phyloP scores from a whole-genome alignment of 2,113 vertebrate species.

The rat (Rattus norvegicus) region DNA sequence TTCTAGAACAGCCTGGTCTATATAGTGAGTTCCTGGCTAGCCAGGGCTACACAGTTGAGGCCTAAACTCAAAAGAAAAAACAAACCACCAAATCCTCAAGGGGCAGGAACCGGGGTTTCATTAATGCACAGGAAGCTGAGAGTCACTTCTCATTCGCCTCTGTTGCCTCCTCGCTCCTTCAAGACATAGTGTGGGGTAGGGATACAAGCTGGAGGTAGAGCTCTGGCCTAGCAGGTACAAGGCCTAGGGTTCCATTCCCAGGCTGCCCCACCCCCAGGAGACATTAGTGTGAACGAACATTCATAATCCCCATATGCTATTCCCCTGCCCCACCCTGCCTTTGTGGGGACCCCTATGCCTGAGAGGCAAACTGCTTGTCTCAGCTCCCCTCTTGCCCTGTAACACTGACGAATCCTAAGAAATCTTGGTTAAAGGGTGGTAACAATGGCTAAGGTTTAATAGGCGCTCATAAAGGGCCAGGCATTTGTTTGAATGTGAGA shows the following conservation, averaged over 20 bases:
- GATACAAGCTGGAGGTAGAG: not conserved
- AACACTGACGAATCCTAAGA: not conserved
- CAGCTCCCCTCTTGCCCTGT: not conserved
- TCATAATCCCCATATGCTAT: accelerated
- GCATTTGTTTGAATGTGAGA: constrained; percentile 7
- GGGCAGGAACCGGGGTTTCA: not conserved
- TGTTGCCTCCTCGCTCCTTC: not conserved
- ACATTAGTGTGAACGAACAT: not conserved
- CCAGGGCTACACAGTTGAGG: not conserved
- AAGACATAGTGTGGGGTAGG: not conserved
- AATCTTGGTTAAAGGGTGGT: not conserved
- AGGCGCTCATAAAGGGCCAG: not conserved
- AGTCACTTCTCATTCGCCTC: not conserved
- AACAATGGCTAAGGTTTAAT: not conserved
- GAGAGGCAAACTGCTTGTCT: not conserved
- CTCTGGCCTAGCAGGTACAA: not conserved
- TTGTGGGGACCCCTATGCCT: not conserved
- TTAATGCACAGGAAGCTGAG: not conserved
- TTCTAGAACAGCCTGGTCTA: not conserved
- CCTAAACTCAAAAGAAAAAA: not conserved
- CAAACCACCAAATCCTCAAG: not conserved
- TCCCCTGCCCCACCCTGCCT: not conserved
- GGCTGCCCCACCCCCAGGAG: not conserved
- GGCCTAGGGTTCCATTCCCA: not conserved
- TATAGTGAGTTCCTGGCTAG: not conserved